A percentile compares a stretch with the other conserved stretches of the same genome.
These are phyloP conservation scores for Gracilinanus agilis DNA, from an alignment of 2,113 vertebrate species.

Conservation along the genomic window DNA sequence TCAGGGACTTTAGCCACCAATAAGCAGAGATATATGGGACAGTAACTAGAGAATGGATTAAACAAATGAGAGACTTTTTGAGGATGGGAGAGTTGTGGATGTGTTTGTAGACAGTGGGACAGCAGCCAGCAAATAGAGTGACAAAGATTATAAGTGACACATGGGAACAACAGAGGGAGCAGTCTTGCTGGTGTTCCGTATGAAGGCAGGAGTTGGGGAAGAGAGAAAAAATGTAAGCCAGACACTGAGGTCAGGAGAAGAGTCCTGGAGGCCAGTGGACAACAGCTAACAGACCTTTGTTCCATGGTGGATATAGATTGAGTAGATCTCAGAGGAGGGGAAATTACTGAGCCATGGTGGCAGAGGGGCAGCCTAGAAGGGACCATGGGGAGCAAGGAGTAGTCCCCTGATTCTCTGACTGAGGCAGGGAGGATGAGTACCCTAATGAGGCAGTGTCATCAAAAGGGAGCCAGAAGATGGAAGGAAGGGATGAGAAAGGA, in stretches of 20 bases:
- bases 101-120: too few species aligned
- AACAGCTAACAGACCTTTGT: not conserved
- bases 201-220: not conserved
- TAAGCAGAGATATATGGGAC: too few species aligned
- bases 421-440: not conserved
- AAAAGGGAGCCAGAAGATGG: not conserved
- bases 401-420: not conserved
- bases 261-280: not conserved
- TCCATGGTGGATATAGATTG: not conserved
- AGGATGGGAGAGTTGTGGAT: too few species aligned
- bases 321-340: not conserved
- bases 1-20: too few species aligned
- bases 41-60: too few species aligned
- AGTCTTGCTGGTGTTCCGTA: not conserved
- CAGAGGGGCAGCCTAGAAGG: not conserved
- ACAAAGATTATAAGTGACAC: too few species aligned
- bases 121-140: too few species aligned
- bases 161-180: too few species aligned
- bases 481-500: not conserved
- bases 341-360: too few species aligned
- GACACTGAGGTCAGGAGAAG: not conserved
- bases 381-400: not conserved
- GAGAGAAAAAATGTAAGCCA: not conserved
- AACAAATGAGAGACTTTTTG: too few species aligned
- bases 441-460: not conserved